These are phyloP conservation scores for Hexactinellida sp. DNA, from an alignment of 37 sponge, comb jelly and placozoan species.

Conservation along the genomic window DNA sequence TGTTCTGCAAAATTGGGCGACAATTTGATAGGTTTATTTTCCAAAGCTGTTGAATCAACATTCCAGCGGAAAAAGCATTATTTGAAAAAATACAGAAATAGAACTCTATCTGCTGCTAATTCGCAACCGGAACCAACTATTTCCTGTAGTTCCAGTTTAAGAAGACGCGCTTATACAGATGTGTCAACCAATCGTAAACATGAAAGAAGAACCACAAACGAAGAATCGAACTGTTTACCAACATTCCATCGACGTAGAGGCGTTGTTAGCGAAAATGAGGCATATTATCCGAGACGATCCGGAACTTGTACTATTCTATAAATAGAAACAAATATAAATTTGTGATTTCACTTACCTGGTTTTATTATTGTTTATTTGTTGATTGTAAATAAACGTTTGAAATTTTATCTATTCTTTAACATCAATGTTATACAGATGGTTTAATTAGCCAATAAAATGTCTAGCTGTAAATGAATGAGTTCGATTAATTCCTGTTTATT, in stretches of 20 bases:
- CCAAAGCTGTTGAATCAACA: background rate
- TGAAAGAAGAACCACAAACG: background rate
- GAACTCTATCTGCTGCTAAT: background rate
- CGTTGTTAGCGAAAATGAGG: background rate
- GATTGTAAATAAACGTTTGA: too few species aligned
- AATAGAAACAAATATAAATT: too few species aligned
- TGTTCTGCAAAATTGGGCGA: background rate
- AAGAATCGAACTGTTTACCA: background rate
- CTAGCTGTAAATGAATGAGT: too few species aligned
- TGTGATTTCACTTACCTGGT: too few species aligned
- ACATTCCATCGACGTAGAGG: background rate
- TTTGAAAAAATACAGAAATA: background rate
- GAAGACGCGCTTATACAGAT: background rate
- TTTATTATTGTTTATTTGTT: too few species aligned
- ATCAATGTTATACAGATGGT: too few species aligned
- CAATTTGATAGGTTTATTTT: background rate
- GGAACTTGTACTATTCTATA: background rate
- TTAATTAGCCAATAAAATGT: too few species aligned
- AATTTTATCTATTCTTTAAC: too few species aligned
- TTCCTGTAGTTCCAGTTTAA: background rate
- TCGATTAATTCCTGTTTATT: too few species aligned
- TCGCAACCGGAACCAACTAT: background rate
- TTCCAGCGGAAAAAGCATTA: background rate
- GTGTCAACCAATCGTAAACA: background rate
- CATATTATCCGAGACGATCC: background rate